These are phyloP conservation scores for Bombus vancouverensis DNA, from an alignment of 1,140 invertebrate genomes.

Conservation along the genomic window DNA sequence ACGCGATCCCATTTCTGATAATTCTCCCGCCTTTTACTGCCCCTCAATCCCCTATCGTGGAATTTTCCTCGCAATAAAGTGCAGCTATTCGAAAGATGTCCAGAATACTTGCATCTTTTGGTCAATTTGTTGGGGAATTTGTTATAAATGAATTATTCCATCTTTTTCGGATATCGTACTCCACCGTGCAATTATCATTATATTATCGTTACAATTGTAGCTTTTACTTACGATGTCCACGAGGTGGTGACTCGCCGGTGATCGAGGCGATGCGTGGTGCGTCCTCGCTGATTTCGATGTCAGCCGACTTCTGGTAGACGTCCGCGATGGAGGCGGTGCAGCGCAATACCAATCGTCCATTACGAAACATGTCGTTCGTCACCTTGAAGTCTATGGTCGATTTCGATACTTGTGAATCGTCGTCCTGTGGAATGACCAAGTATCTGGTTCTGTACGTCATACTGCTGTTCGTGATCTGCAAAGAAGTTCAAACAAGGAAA, in stretches of 20 bases:
- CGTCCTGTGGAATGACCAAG: conserved; percentile 25
- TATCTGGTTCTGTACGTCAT: conserved; percentile 64
- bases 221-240: conserved; percentile 76
- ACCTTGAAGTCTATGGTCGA: conserved; percentile 75
- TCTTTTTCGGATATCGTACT: neutral
- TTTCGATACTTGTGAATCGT: conserved; percentile 66
- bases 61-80: conserved; percentile 4
- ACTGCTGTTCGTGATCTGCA: conserved; percentile 54
- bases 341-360: conserved; percentile 70
- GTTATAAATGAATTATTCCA: neutral
- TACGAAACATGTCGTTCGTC: conserved; percentile 73
- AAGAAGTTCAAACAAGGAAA: neutral
- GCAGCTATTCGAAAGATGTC: neutral
- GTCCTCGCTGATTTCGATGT: conserved; percentile 76
- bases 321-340: conserved; percentile 76
- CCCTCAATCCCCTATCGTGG: neutral
- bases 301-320: conserved; percentile 74
- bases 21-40: neutral
- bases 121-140: neutral
- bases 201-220: neutral
- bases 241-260: conserved; percentile 78
- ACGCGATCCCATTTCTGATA: conserved; percentile 2
- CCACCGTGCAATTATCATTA: neutral
- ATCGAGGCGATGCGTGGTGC: conserved; percentile 77
- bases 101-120: neutral